These are phyloP conservation scores for Salvelinus namaycush DNA, from an alignment of 2,113 vertebrate genomes.

Conservation along the genomic window DNA sequence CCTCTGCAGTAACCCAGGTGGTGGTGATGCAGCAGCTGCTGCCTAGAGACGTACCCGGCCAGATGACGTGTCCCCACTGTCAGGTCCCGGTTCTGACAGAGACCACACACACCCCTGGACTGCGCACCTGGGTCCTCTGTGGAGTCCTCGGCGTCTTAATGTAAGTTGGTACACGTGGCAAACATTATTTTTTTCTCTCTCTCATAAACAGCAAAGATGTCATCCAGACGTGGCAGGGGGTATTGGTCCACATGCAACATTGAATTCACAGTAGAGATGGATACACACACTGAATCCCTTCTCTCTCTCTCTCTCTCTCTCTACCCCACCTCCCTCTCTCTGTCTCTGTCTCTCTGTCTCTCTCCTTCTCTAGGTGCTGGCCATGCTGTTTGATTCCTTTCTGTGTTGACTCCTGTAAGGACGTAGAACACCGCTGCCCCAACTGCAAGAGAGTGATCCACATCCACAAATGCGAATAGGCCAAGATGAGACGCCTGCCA, in stretches of 20 bases:
- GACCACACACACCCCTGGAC: conserved; percentile 11
- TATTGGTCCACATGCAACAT: no score
- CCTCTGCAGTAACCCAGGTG: conserved; percentile 20
- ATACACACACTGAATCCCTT: no score
- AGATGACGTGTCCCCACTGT: conserved; percentile 59
- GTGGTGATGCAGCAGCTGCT: conserved; percentile 33
- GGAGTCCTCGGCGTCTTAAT: not conserved
- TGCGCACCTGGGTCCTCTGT: conserved; percentile 58
- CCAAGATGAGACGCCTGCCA: no score
- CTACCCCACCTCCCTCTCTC: no score
- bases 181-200: no score
- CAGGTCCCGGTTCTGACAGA: conserved; percentile 41
- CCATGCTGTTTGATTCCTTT: conserved; percentile 83
- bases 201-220: no score
- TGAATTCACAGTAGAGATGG: no score
- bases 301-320: no score
- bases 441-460: conserved; percentile 71
- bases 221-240: no score
- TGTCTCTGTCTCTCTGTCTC: no score
- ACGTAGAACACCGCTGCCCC: conserved; percentile 81
- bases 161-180: no score
- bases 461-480: conserved; percentile 67
- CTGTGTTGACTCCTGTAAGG: conserved; percentile 76
- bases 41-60: conserved; percentile 16
- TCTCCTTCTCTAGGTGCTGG: conserved; percentile 68